Evolutionary conservation across 2,113 vertebrate species (phyloP), one percentile per base, ranked within the genome.

Genomic region (Pachyramphus minor): DNA sequence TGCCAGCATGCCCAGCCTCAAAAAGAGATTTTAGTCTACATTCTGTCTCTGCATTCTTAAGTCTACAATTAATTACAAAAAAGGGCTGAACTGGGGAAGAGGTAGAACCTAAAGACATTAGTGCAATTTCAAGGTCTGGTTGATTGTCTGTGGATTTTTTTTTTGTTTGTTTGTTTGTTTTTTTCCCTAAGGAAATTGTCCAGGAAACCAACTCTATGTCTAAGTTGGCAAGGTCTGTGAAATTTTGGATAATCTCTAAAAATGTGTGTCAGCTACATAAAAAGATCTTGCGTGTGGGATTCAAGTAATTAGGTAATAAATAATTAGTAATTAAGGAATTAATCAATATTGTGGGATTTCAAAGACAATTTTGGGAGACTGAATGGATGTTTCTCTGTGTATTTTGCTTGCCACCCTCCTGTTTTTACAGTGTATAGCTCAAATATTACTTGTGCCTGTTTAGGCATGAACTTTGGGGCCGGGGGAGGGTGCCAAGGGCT

Each of bases 271-370:
- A 83, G 55, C 41, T 84, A 52, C 42, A 37, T 37, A 18, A 92
- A 90, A 81, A 82, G 35, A 49, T 35, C 41, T 90, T 91, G 47
- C 85, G 81, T 86, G 24, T 74, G 73, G 60, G 82, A 84, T 74
- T 93, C 37, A 44, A 75, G 59, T 74, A 85, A 85, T 83, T 87
- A 86, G 45, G 49, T 31, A 53, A 37, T 52, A 64, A 83, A 28
- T 79, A 79, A 91, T 95, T 72, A 72, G 81, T 72, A 85, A 94
- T 92, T 66, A 95, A 93, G 49, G 78, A 76, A 96, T 94, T 86
- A 84, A 93, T 75, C 68, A 90, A 59, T 60, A 47, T 3, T 42
- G 11, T 82, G 47, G 80, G 42, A 74, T 84, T 74, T 90, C 45
- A 53, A 28, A 66, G 82, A 12, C 18, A 30, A 37, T 76, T 90